A percentile compares a stretch with the other conserved stretches of the same genome.
Conservation (phyloP, 2,113 vertebrate genomes). For the Leptocoma aspasia region DNA sequence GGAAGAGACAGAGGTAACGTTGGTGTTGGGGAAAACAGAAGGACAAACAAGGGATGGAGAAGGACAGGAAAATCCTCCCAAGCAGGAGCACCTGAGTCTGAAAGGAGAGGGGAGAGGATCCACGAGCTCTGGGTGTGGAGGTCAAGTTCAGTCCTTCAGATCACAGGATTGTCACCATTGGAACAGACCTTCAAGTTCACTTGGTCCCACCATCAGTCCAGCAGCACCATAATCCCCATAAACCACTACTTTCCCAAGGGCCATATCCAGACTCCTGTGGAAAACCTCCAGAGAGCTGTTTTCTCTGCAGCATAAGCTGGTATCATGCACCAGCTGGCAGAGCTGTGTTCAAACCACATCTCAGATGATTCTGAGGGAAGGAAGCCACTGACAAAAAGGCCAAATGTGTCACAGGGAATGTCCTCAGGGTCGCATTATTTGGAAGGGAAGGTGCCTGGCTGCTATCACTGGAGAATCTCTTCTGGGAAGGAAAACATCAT, state of each 20-base stretch:
- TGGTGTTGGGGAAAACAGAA: neutral
- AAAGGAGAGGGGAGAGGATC: neutral
- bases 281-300: neutral
- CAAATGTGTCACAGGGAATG: neutral
- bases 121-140: neutral
- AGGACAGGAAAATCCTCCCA: neutral
- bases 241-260: neutral
- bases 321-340: neutral
- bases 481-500: conserved; percentile 57
- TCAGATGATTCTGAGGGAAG: neutral
- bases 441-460: neutral
- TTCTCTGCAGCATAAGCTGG: neutral
- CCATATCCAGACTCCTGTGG: neutral
- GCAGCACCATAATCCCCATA: neutral
- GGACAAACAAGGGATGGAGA: neutral
- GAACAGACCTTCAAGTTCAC: neutral
- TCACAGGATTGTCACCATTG: fast-evolving
- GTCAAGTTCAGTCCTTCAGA: neutral
- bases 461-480: conserved; percentile 29
- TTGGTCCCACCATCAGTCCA: fast-evolving
- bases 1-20: neutral
- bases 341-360: neutral
- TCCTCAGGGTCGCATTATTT: neutral
- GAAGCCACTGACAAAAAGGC: neutral
- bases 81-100: neutral